Conservation (phyloP, 2,113 vertebrate species). For the Zosterops lateralis region DNA sequence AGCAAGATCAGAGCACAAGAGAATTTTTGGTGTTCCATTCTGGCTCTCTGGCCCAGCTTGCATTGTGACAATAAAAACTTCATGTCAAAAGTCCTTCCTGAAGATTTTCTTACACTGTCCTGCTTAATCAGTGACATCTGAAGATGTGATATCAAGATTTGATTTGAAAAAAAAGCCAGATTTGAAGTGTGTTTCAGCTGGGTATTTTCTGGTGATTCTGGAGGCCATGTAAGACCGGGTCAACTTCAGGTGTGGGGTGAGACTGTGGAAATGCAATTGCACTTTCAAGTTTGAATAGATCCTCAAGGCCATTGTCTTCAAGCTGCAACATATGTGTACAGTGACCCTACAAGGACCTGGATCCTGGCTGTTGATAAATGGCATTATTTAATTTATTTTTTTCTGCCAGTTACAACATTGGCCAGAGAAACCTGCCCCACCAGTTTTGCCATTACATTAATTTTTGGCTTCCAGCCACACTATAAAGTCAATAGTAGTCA, state of each 20-base stretch:
- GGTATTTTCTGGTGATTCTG: background rate
- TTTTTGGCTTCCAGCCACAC: constrained; percentile 41
- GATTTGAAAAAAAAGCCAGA: background rate
- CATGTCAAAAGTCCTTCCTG: background rate
- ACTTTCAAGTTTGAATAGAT: background rate
- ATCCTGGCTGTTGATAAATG: constrained; percentile 45
- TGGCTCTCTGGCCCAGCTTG: background rate
- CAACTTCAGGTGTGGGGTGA: background rate
- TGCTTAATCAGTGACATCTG: background rate
- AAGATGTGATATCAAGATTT: background rate
- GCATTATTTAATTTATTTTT: constrained; percentile 57
- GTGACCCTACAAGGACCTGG: constrained; percentile 17
- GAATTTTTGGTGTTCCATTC: background rate
- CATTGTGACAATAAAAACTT: background rate
- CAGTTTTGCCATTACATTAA: constrained; percentile 54
- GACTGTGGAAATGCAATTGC: background rate
- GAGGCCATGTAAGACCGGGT: background rate
- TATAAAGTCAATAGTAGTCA: constrained; percentile 65
- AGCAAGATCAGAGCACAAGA: background rate
- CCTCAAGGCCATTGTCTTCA: background rate
- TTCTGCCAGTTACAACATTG: constrained; percentile 26
- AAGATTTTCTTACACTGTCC: background rate
- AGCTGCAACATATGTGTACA: background rate
- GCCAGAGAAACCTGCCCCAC: constrained; percentile 57
- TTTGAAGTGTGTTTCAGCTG: background rate